Evolutionary conservation across 2,113 vertebrate genomes (phyloP).

Genomic region (Nyctereutes procyonoides): DNA sequence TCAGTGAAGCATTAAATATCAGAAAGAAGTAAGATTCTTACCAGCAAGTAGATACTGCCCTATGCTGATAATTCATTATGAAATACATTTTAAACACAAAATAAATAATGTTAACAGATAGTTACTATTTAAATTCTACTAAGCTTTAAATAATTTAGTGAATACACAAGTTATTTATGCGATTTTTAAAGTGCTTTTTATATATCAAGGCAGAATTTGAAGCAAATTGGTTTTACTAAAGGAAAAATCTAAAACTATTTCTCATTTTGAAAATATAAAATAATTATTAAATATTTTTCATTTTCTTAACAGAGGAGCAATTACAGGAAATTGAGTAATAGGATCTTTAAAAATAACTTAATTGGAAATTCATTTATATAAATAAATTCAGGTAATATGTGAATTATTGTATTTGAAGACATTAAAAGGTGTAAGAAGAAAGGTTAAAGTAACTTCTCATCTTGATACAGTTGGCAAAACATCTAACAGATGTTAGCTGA

Average conservation of each 20-base stretch:
- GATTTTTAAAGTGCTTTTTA: neutral
- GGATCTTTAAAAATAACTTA: constrained; percentile 18
- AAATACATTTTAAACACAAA: neutral
- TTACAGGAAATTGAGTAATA: neutral
- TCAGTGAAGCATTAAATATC: neutral
- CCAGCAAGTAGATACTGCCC: neutral
- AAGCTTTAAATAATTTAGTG: neutral
- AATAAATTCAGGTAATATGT: neutral
- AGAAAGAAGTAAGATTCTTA: neutral
- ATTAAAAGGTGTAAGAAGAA: constrained; percentile 45
- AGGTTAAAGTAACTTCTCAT: constrained; percentile 56
- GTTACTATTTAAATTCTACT: neutral
- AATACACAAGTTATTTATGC: neutral
- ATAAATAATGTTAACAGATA: neutral
- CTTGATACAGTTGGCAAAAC: constrained; percentile 63
- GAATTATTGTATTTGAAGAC: neutral
- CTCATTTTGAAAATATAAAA: neutral
- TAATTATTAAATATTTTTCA: neutral
- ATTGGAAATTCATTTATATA: neutral
- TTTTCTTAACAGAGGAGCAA: neutral
- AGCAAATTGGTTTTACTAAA: neutral
- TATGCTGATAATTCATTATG: neutral
- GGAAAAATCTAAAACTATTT: neutral
- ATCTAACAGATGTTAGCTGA: constrained; percentile 73
- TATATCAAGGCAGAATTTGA: neutral